Conservation (phyloP, 2,113 vertebrate genomes). For the Rhegmatorhina hoffmannsi region DNA sequence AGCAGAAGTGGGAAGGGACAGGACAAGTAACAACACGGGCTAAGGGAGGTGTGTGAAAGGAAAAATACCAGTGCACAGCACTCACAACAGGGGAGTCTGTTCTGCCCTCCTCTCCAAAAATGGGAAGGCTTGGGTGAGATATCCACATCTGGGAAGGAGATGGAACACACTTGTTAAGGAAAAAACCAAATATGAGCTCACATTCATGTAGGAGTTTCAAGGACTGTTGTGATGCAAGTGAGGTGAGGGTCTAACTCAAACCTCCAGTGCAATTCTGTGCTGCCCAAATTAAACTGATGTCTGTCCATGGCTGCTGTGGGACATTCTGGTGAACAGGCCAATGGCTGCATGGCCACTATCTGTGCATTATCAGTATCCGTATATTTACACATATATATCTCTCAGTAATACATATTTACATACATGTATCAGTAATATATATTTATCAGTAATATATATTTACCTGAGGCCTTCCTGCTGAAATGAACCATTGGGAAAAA, state of each 20-base stretch:
- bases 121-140: rapidly evolving
- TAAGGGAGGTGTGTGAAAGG: no score
- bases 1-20: not conserved
- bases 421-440: not conserved
- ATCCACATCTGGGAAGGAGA: rapidly evolving
- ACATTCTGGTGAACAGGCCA: rapidly evolving
- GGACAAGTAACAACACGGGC: rapidly evolving
- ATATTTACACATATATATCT: not conserved
- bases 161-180: rapidly evolving
- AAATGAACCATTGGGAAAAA: not conserved
- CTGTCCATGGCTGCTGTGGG: not conserved
- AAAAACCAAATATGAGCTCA: not conserved
- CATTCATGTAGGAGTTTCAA: rapidly evolving
- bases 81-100: not conserved
- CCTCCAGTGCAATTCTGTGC: not conserved
- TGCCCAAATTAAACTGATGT: not conserved
- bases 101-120: not conserved
- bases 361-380: not conserved
- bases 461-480: not conserved
- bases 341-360: not conserved
- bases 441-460: not conserved
- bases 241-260: rapidly evolving
- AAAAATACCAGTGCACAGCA: not conserved
- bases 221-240: not conserved
- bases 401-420: not conserved